phyloP scores from a whole-genome alignment of 23 tunicate genomes.

The Trididemnum miniatum region DNA sequence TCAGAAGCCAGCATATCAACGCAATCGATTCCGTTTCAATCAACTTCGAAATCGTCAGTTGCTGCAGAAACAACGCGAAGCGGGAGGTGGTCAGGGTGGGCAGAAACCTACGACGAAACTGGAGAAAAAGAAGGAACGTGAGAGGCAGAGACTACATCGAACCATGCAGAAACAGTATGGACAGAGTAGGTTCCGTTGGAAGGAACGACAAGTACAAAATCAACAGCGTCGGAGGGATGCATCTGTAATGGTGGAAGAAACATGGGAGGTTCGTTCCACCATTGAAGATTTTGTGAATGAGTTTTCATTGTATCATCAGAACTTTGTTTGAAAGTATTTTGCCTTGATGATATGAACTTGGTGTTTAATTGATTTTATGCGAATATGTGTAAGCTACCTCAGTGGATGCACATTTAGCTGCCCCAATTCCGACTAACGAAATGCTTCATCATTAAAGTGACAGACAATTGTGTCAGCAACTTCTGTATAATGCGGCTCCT shows the following conservation, averaged over 20 bases:
- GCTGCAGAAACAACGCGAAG: constrained; percentile 80
- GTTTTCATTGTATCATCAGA: no score
- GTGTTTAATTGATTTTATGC: no score
- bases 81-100: constrained; percentile 29
- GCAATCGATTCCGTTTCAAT: constrained; percentile 86
- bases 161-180: constrained; percentile 99
- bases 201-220: constrained; percentile 63
- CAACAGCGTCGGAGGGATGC: constrained; percentile 98
- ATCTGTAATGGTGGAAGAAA: constrained; percentile 84
- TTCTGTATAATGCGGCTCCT: no score
- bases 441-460: no score
- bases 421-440: no score
- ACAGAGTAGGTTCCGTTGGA: constrained; percentile 76
- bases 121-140: constrained; percentile 89
- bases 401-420: no score
- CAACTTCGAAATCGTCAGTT: constrained; percentile 77
- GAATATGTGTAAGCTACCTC: no score
- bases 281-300: no score
- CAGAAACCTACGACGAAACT: constrained; percentile 82
- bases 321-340: no score
- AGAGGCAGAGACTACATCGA: constrained; percentile 75
- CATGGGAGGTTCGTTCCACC: constrained; percentile 99
- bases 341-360: no score
- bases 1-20: constrained; percentile 81
- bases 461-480: no score